Evolutionary conservation across 2,797 vertebrate species (phyloP).

Genomic region (Chromobotia macracanthus): DNA sequence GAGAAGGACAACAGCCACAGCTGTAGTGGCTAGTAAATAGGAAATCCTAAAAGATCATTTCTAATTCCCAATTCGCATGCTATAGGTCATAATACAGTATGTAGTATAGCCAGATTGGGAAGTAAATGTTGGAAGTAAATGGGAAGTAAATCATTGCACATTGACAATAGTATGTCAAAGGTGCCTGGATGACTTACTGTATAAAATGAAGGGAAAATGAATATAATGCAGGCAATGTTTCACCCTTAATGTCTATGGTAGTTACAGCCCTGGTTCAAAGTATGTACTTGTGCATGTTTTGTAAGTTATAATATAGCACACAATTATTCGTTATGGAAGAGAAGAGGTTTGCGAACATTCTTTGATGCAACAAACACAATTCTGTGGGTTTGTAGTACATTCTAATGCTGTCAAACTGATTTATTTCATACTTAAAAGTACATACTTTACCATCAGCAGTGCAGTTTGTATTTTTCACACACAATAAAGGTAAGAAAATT

Average conservation of each 20-base stretch:
- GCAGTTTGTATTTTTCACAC: neutral
- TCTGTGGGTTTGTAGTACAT: too few species aligned
- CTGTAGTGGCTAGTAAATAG: neutral
- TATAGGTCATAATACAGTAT: neutral
- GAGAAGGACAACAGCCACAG: conserved; percentile 14
- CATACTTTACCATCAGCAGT: neutral
- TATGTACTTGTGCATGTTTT: neutral
- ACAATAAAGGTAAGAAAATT: neutral
- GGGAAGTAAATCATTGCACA: neutral
- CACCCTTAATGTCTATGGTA: too few species aligned
- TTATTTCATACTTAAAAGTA: too few species aligned
- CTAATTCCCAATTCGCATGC: neutral
- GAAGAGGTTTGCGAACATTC: neutral
- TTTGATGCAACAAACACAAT: neutral
- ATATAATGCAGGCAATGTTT: too few species aligned
- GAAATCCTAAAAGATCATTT: neutral
- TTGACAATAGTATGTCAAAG: neutral
- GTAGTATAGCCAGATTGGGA: neutral
- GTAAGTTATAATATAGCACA: neutral
- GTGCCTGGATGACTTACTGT: neutral
- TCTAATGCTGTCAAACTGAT: neutral
- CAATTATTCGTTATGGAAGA: neutral
- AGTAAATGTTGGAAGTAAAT: neutral
- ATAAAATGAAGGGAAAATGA: neutral
- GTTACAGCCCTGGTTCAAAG: neutral